Evolutionary conservation across 1,140 invertebrate species (phyloP).

Genomic region (Nylanderia fulva): DNA sequence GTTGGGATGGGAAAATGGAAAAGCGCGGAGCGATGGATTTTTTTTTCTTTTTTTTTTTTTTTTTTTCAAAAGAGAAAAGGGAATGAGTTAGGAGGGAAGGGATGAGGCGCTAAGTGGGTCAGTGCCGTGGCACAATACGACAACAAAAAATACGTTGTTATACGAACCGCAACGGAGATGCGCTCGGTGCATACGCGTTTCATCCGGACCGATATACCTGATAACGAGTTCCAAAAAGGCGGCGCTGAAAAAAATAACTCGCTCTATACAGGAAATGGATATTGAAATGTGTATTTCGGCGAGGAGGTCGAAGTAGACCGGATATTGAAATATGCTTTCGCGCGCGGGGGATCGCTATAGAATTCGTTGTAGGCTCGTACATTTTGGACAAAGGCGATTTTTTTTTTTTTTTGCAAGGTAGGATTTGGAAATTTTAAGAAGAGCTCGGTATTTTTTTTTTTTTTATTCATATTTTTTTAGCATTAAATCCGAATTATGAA

Average conservation of each 20-base stretch:
- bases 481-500: no score
- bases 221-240: slow-evolving; percentile 70
- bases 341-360: slow-evolving; percentile 44
- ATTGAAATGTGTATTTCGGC: slow-evolving; percentile 72
- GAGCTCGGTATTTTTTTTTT: neutral
- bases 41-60: slow-evolving; percentile 42
- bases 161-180: slow-evolving; percentile 62
- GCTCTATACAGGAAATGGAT: slow-evolving; percentile 71
- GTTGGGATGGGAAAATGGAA: slow-evolving; percentile 34
- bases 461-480: no score
- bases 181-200: slow-evolving; percentile 51
- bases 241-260: slow-evolving; percentile 54
- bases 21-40: slow-evolving; percentile 28
- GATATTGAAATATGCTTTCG: slow-evolving; percentile 74
- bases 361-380: slow-evolving; percentile 13
- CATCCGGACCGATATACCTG: slow-evolving; percentile 63
- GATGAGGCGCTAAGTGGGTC: slow-evolving; percentile 63
- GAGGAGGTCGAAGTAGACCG: slow-evolving; percentile 66
- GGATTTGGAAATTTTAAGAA: neutral
- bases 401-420: slow-evolving; percentile 43
- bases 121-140: slow-evolving; percentile 49
- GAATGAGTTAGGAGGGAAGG: slow-evolving; percentile 12
- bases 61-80: neutral
- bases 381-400: slow-evolving; percentile 64
- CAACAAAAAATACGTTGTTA: slow-evolving; percentile 72